Base-by-base conservation (phyloP, 2,888 invertebrate species). In the Lithodes maja region DNA sequence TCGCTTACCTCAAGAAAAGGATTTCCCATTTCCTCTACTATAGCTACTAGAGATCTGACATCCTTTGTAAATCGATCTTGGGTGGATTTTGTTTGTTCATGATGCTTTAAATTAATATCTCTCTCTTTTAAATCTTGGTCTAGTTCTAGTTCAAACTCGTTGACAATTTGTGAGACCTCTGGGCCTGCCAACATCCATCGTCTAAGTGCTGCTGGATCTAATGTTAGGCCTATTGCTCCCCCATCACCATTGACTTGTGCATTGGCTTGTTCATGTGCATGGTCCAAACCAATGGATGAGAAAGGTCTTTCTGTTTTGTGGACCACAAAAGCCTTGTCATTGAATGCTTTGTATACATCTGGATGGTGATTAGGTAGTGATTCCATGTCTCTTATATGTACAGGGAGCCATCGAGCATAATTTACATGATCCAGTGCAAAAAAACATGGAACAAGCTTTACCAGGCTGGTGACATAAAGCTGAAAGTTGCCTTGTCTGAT, bases 261-360 rank as follows among this genome's bases (percentile, higher is more conserved):
- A 77, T 2, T 12, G 7, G 68, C 68, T 68, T 68, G 15, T 9
- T 9, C 71, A 68, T 68, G 68, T 12, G 68, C 33, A 33, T 12
- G 7, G 68, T 12, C 15, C 68, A 68, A 68, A 68, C 68, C 68
- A 68, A 68, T 68, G 15, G 68, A 15, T 7, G 68, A 68, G 15
- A 68, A 68, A 15, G 68, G 68, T 12, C 68, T 33, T 33, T 33
- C 33, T 33, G 33, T 33, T 33, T 33, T 33, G 33, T 33, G 33
- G 33, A 33, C 33, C 9, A 68, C 7, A 68, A 68, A 68, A 68
- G 68, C 68, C 68, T 68, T 68, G 68, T 68, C 71, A 15, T 71
- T 71, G 71, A 71, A 71, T 71, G 71, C 71, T 71, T 33, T 71
- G 71, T 71, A 71, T 3, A 71, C 71, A 71, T 71, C 71, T 71